Conservation (phyloP, 2,888 invertebrate genomes). For the Hirudinaria manillensis region DNA sequence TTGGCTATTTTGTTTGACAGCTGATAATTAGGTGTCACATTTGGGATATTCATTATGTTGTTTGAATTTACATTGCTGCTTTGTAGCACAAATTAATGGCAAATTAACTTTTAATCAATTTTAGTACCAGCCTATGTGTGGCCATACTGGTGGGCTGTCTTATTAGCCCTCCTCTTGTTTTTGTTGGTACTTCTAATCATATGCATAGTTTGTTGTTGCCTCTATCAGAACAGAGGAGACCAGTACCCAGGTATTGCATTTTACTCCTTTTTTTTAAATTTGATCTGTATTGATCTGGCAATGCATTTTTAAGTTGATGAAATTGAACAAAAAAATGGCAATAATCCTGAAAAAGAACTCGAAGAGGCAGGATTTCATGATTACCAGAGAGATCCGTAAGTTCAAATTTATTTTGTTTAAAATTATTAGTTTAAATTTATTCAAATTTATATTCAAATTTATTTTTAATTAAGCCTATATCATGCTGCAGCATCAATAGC, state of each 20-base stretch:
- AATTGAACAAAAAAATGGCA: constrained; percentile 43
- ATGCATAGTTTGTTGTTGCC: constrained; percentile 37
- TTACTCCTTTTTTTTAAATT: constrained; percentile 1
- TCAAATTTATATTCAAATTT: too few relatives aligned
- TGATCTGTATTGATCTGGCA: background rate
- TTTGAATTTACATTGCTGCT: too few relatives aligned
- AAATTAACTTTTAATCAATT: background rate
- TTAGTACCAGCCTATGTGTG: constrained; percentile 18
- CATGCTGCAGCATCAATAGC: too few relatives aligned
- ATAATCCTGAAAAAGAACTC: constrained; percentile 49
- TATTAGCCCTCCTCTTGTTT: constrained; percentile 37
- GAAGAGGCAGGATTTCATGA: constrained; percentile 51
- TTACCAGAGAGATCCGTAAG: constrained; percentile 43
- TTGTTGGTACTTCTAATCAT: constrained; percentile 36
- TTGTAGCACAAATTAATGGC: background rate
- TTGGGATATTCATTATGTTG: too few relatives aligned
- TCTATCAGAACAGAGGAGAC: constrained; percentile 38
- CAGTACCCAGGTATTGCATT: constrained; percentile 38
- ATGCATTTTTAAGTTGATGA: constrained; percentile 44
- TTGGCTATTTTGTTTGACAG: too few relatives aligned
- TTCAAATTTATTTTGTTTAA: background rate
- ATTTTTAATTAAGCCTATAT: too few relatives aligned
- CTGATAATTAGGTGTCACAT: too few relatives aligned
- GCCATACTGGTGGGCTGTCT: constrained; percentile 39
- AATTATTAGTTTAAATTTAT: background rate